Evolutionary conservation across 2,797 vertebrate species (phyloP).

Genomic region (Catostomus latipinnis): DNA sequence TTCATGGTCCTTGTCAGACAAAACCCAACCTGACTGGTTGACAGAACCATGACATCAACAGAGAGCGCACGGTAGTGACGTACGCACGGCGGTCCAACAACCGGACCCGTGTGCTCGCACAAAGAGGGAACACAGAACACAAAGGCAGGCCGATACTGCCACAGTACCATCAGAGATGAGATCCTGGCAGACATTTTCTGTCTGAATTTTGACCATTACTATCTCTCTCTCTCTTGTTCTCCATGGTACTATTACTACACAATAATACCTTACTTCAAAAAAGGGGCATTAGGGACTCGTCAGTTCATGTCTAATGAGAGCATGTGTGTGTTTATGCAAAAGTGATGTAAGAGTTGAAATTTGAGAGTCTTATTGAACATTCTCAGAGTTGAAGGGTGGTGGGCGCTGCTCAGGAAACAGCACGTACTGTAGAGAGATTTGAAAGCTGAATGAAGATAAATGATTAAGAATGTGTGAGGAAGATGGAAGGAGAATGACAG

Average conservation of each 20-base stretch:
- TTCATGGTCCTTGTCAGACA: too few species aligned
- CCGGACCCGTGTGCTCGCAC: too few species aligned
- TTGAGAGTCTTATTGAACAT: conserved; percentile 21
- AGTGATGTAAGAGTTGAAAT: conserved; percentile 25
- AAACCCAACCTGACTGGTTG: too few species aligned
- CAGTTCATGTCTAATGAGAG: neutral
- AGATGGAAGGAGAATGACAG: too few species aligned
- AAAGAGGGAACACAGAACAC: too few species aligned
- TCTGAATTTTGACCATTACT: neutral
- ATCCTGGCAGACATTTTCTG: neutral
- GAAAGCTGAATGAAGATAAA: conserved; percentile 13
- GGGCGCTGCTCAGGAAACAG: neutral
- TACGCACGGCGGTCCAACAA: too few species aligned
- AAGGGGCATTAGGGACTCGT: conserved; percentile 5
- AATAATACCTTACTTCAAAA: conserved; percentile 32
- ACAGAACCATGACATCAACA: too few species aligned
- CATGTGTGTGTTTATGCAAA: conserved; percentile 1
- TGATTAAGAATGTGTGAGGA: neutral
- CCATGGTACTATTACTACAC: neutral
- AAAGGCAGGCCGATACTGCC: too few species aligned
- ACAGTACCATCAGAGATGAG: too few species aligned
- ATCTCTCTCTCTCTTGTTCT: neutral
- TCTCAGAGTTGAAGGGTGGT: neutral
- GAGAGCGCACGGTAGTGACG: too few species aligned
- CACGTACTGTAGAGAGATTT: conserved; percentile 15